These are phyloP conservation scores for Chouioia cunea DNA, from an alignment of 2,888 invertebrate species.

Conservation along the genomic window DNA sequence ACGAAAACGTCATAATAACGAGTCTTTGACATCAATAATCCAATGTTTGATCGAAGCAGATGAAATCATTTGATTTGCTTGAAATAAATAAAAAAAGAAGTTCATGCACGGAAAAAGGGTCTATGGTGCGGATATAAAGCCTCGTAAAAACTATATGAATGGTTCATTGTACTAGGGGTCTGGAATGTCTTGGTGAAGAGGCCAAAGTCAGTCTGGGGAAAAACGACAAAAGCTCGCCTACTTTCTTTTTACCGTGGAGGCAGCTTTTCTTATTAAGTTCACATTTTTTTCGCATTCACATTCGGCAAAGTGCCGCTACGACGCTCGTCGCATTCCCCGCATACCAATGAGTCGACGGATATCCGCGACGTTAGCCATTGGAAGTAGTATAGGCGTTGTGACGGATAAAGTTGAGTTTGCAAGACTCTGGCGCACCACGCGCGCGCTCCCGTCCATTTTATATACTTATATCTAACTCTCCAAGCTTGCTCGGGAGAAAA, in stretches of 20 bases:
- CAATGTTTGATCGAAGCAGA: no score
- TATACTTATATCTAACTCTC: slow-evolving; percentile 34
- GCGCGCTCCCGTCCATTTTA: slow-evolving; percentile 40
- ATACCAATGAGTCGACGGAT: slow-evolving; percentile 64
- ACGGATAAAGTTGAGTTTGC: slow-evolving; percentile 45
- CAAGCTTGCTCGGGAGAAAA: slow-evolving; percentile 28
- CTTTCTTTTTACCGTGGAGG: slow-evolving; percentile 55
- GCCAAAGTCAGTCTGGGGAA: slow-evolving; percentile 45
- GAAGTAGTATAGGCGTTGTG: slow-evolving; percentile 21
- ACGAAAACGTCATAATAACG: no score
- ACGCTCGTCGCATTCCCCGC: slow-evolving; percentile 53
- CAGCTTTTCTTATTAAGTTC: slow-evolving; percentile 68
- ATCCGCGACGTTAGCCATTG: slow-evolving; percentile 52
- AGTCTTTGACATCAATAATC: no score
- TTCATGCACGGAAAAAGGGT: no score
- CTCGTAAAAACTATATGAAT: slow-evolving; percentile 58
- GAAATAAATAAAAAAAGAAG: no score
- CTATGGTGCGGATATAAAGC: slow-evolving; percentile 14
- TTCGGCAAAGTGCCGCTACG: slow-evolving; percentile 61
- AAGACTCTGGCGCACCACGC: slow-evolving; percentile 42
- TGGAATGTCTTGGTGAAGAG: slow-evolving; percentile 43
- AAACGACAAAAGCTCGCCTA: slow-evolving; percentile 62
- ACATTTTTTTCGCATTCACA: slow-evolving; percentile 63
- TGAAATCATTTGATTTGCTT: no score
- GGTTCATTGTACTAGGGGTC: slow-evolving; percentile 54